Percentiles rank a stretch among this genome's conserved stretches.
These are phyloP conservation scores for Muscicapa comitata DNA, from an alignment of 2,797 vertebrate genomes.

Conservation along the genomic window DNA sequence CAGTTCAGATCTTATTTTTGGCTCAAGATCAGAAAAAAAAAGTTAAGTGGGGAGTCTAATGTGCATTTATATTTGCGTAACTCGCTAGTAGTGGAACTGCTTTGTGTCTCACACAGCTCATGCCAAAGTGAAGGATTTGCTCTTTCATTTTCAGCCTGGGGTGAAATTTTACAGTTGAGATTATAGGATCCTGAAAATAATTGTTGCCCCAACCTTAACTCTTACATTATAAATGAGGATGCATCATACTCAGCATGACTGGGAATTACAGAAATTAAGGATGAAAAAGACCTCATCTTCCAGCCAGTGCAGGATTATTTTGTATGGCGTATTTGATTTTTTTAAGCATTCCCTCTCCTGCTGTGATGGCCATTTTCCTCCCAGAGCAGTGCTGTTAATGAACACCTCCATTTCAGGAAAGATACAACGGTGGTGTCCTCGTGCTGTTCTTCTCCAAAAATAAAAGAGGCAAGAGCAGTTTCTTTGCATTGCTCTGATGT, in stretches of 20 bases:
- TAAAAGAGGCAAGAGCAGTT: not conserved
- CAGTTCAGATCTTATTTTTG: conserved; percentile 60
- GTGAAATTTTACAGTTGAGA: conserved; percentile 71
- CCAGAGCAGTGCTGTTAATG: not conserved
- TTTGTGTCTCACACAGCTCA: conserved; percentile 53
- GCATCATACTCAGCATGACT: conserved; percentile 62
- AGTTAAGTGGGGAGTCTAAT: conserved; percentile 63
- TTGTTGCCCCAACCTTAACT: conserved; percentile 67
- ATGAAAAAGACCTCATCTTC: conserved; percentile 56
- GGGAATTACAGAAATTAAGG: conserved; percentile 68
- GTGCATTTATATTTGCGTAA: conserved; percentile 67
- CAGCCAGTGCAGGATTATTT: conserved; percentile 52
- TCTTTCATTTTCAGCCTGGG: conserved; percentile 71
- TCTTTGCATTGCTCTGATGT: not conserved
- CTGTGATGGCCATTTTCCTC: conserved; percentile 11
- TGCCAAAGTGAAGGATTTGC: conserved; percentile 69
- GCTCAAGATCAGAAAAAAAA: conserved; percentile 62
- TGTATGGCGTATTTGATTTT: not conserved
- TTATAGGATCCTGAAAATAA: conserved; percentile 71
- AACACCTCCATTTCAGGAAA: not conserved
- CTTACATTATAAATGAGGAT: conserved; percentile 68
- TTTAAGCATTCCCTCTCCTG: not conserved
- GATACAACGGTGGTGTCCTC: not conserved
- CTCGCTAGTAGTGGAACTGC: conserved; percentile 48
- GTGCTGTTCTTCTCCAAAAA: not conserved